Base-by-base conservation (phyloP, 2,888 invertebrate species). In the Cryptocheilus praepositus region DNA sequence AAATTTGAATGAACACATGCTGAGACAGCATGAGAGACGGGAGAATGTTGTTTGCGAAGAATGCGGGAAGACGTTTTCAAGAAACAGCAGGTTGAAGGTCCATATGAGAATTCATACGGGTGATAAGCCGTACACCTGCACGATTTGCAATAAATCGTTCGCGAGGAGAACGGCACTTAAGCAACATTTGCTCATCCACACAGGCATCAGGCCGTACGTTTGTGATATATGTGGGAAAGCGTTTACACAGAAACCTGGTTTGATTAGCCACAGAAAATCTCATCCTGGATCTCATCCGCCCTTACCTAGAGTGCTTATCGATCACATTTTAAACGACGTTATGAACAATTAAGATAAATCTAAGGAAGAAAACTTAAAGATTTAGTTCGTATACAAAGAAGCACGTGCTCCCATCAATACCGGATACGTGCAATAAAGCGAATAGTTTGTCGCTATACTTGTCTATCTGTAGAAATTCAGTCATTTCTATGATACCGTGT, bases 41-140 rank as follows among this genome's bases (percentile, higher is more conserved):
- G 86, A 88, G 46, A 85, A 82, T 25, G 87, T 84, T 3, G 83
- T 88, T 0, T 90, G 90, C 80, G 89, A 89, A 55, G 85, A 88
- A 64, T 89, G 89, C 56, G 87, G 86, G 0, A 89, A 89, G 58
- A 85, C 85, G 0, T 89, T 89, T 57, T 80, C 87, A 0, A 78
- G 86, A n/a, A 85, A 85, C 54, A 85, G 84, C 19, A 70, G 88
- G 15, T 66, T 89, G 2, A 88, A 86, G 43, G 80, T 88, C 0
- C 89, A 89, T 68, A 87, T 86, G 86, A 80, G 87, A n/a, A 85
- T 85, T 36, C 89, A 89, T 63, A 86, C 89, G 0, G 88, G 89
- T 0, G 83, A 86, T 15, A 85, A 81, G 55, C 89, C 89, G 0
- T 86, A 88, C 69, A 72, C 72, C 7, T 89, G 89, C 44, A 80